Evolutionary conservation across 37 sponge, comb jelly and placozoan genomes (phyloP), one percentile per base, ranked within the genome.

Genomic region (Aphrocallistes beatrix): DNA sequence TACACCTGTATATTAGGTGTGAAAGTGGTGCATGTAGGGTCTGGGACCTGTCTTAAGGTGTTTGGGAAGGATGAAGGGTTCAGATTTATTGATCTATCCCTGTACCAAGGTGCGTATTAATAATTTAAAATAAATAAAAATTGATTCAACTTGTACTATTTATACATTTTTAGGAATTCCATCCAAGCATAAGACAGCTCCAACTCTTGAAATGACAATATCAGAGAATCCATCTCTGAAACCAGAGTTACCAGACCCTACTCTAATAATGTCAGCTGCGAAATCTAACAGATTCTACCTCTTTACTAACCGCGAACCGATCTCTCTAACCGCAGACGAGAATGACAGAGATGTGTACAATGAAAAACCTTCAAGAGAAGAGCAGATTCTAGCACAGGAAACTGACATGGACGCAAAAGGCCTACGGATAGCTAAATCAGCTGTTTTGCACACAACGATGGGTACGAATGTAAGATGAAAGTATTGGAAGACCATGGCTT

Each of bases 251-350:
- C 83, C 90, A 0, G 96, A 95, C 83, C 98, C 98, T 38, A 93
- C 93, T 23, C 82, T 97, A 38, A 82, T 97, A 51, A 88, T 91
- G 42, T 89, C 95, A 23, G 95, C 91, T 3, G 92, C 91, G 89
- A 94, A 94, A 85, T 94, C 93, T 89, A 97, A 94, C 90, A 40
- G 98, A 82, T 97, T 97, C 81, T 97, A 93, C 88, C 81, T 97
- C 85, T 94, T 97, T 82, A 89, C 92, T 38, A 82, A 87, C 38
- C 82, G 94, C 32, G 92, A 97, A 17, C 95, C 98, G n/a, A 30
- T 88, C 6, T 85, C 47, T 30, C 16, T 75, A 19, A n/a, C 39
- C 37, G 69, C 81, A 32, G 82, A 39, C 21, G 89, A 85, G 83
- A 87, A 86, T 87, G 97, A 96, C 32, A 82, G 97, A 88, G 97